These are phyloP conservation scores for Acrossocheilus wenchowensis DNA, from an alignment of 2,797 vertebrate species.

Conservation along the genomic window DNA sequence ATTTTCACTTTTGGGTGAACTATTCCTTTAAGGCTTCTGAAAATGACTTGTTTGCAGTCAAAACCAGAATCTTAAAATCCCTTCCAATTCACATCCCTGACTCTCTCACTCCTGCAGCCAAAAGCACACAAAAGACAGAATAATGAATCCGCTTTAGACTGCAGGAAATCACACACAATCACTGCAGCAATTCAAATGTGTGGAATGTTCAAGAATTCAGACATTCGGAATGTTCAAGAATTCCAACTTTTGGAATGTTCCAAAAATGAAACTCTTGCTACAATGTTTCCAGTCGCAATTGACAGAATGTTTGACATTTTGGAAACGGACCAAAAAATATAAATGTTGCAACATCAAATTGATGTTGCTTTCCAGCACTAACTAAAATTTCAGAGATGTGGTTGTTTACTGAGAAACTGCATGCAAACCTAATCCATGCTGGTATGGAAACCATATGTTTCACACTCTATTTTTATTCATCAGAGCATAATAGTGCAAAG, in stretches of 20 bases:
- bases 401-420: neutral
- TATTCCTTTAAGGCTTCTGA: neutral
- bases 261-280: neutral
- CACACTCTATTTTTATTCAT: neutral
- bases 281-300: neutral
- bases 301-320: neutral
- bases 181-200: neutral
- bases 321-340: neutral
- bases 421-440: neutral
- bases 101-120: neutral
- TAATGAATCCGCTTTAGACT: neutral
- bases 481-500: neutral
- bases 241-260: neutral
- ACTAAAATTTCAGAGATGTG: neutral
- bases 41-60: neutral
- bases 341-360: neutral
- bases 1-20: neutral
- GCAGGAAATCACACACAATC: conserved; percentile 2
- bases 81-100: neutral
- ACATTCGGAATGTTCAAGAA: neutral
- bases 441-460: neutral
- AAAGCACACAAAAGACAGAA: neutral
- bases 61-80: neutral
- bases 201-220: neutral
- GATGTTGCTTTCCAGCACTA: neutral